These are phyloP conservation scores for Globicephala melas DNA, from an alignment of 2,113 vertebrate species.

Conservation along the genomic window DNA sequence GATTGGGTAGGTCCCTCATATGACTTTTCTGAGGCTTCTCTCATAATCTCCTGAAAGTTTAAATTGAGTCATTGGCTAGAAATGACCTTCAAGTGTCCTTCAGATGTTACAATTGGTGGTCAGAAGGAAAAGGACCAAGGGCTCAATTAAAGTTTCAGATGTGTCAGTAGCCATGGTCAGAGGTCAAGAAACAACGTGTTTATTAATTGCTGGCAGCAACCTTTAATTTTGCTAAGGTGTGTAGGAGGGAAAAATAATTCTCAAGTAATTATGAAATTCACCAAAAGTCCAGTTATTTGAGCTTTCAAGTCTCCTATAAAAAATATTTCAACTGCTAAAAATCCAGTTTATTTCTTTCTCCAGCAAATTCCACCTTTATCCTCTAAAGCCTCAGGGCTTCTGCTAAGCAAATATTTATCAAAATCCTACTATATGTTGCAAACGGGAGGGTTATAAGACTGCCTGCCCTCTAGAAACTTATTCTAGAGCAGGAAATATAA, in stretches of 20 bases:
- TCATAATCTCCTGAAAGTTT: background rate
- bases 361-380: background rate
- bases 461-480: too few species aligned
- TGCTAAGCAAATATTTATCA: too few species aligned
- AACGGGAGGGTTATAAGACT: accelerated
- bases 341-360: background rate
- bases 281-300: background rate
- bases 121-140: background rate
- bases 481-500: accelerated
- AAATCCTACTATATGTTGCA: background rate
- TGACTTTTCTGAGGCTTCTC: conserved; percentile 4
- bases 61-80: background rate
- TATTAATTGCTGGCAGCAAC: background rate
- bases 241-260: background rate
- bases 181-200: background rate
- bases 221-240: background rate
- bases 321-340: background rate
- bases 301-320: background rate
- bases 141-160: background rate
- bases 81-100: background rate
- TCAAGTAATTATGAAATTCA: background rate
- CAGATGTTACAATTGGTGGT: background rate
- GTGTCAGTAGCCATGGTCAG: background rate
- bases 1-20: background rate
- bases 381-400: too few species aligned